Evolutionary conservation across 2,113 vertebrate species (phyloP).

Genomic region (Tupaia chinensis): DNA sequence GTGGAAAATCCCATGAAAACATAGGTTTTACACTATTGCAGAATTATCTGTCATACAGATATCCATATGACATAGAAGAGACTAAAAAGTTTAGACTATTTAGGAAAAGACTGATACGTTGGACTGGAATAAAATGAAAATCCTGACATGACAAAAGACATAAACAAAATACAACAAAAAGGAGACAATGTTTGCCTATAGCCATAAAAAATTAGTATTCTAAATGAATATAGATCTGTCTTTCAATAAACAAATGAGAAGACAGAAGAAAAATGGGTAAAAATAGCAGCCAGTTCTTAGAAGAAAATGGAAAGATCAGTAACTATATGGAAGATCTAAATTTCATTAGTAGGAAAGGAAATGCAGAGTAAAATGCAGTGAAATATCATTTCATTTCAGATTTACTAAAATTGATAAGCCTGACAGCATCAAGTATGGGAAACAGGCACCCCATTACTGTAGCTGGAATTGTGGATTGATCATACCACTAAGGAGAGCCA

Average conservation of each 20-base stretch:
- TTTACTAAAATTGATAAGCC: neutral
- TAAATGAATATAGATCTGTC: neutral
- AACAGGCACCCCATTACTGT: neutral
- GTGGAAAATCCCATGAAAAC: neutral
- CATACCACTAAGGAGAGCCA: neutral
- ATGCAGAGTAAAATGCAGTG: neutral
- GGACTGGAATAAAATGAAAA: neutral
- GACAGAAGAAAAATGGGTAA: neutral
- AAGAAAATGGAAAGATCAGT: neutral
- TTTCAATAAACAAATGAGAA: neutral
- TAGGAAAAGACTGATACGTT: neutral
- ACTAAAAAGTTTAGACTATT: neutral
- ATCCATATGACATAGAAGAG: neutral
- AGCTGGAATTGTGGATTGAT: neutral
- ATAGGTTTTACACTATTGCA: neutral
- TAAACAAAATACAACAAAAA: neutral
- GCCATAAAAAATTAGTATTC: neutral
- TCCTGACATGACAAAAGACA: neutral
- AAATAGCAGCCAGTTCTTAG: neutral
- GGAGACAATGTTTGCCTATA: neutral
- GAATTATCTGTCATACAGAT: neutral
- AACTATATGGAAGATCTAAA: neutral
- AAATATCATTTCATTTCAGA: conserved; percentile 17
- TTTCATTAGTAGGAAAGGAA: neutral
- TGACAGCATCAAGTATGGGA: neutral